Evolutionary conservation across 1,140 invertebrate species (phyloP), one percentile per base, ranked within the genome.

Genomic region (Drosophila nigrodunni): DNA sequence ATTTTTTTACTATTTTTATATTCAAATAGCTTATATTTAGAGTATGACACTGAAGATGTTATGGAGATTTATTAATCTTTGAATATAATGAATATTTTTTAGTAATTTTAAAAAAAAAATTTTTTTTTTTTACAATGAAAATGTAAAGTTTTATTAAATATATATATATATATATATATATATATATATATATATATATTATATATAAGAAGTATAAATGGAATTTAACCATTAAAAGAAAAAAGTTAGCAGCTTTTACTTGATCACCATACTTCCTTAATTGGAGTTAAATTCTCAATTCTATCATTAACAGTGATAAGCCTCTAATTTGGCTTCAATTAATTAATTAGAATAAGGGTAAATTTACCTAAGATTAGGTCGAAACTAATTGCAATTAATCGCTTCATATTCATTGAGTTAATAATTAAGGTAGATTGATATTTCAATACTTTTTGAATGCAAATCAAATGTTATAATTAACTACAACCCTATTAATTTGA

Each of bases 381-480:
- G 93, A 94, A 94, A 94, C 93, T 94, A 93, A 86, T 92, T 93
- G n/a, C n/a, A n/a, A 91, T 91, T 25, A n/a, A 91, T 94, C n/a
- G 92, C 92, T 94, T 94, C 93, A 93, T n/a, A 94, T 93, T 94
- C 91, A 94, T 93, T 71, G 93, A 15, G 79, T 94, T 91, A 93
- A 95, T 94, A 80, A 93, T 93, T 30, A 30, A 30, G 25, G 93
- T 92, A n/a, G n/a, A n/a, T n/a, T n/a, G n/a, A n/a, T n/a, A n/a
- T n/a, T n/a, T n/a, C n/a, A n/a, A n/a, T n/a, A 94, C 92, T 93
- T 94, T 94, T 94, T 94, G 91, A 94, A 86, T 94, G 94, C 94
- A 95, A 94, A 93, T 94, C 92, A 94, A 94, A 94, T 94, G 93
- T 95, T 94, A 94, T 94, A 86, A 65, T 93, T 94, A 94, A 94